phyloP scores from a whole-genome alignment of 37 sponge, comb jelly and placozoan genomes.

The Beroe forskalii region DNA sequence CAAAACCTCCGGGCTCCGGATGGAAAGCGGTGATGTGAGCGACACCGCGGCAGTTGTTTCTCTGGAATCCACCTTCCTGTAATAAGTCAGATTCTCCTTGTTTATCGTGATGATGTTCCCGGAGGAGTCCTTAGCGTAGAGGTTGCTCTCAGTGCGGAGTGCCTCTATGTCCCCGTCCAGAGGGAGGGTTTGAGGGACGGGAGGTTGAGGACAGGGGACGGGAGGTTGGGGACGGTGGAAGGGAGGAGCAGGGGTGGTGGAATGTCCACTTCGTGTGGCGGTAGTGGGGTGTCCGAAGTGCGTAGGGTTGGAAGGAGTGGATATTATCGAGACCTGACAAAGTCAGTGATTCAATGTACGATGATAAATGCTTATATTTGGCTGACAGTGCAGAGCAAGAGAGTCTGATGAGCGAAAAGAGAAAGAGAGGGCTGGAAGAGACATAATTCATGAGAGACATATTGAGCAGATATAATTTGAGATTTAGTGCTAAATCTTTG shows the following conservation, averaged over 20 bases:
- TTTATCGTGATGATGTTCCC: neutral
- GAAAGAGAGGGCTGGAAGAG: no score
- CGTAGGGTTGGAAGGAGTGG: neutral
- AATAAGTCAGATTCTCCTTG: neutral
- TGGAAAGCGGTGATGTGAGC: neutral
- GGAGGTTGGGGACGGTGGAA: neutral
- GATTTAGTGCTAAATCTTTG: no score
- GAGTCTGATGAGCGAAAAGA: no score
- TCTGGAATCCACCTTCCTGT: neutral
- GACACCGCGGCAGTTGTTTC: neutral
- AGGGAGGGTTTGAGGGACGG: neutral
- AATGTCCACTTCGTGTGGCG: neutral
- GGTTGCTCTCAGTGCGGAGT: neutral
- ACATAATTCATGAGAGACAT: no score
- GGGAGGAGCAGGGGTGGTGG: neutral
- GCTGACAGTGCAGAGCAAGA: no score
- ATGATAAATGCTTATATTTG: no score
- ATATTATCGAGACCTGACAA: neutral
- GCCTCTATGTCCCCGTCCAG: neutral
- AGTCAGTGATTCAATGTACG: no score
- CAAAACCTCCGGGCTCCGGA: neutral
- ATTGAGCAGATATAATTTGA: no score
- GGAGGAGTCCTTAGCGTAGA: neutral
- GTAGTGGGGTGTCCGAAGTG: neutral
- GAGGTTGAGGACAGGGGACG: neutral